Evolutionary conservation across 1,140 invertebrate species (phyloP).

Genomic region (Eriosoma lanigerum): DNA sequence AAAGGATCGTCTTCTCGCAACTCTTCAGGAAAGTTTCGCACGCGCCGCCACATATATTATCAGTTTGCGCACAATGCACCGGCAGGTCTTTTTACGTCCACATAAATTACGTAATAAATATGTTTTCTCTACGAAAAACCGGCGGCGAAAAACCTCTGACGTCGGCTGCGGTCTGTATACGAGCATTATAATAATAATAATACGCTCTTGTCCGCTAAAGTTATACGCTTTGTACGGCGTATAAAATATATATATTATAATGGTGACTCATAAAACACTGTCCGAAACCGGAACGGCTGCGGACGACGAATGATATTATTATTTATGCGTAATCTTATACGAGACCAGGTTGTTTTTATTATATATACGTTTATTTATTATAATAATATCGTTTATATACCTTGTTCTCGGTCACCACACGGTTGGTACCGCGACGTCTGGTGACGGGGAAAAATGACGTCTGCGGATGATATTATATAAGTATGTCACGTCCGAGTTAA

Average conservation of each 20-base stretch:
- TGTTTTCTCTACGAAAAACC: slow-evolving; percentile 28
- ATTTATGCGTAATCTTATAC: slow-evolving; percentile 9
- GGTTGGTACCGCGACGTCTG: background rate
- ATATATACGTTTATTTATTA: background rate
- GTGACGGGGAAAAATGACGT: background rate
- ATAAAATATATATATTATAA: background rate
- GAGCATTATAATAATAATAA: too few relatives aligned
- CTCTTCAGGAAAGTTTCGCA: slow-evolving; percentile 32
- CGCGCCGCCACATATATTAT: slow-evolving; percentile 29
- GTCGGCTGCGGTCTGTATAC: background rate
- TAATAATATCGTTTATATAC: too few relatives aligned
- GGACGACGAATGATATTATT: background rate
- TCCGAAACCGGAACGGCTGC: slow-evolving; percentile 17
- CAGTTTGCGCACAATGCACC: slow-evolving; percentile 30
- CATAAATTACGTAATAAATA: slow-evolving; percentile 49
- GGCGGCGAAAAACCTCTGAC: background rate
- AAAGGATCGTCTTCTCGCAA: background rate
- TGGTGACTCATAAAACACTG: slow-evolving; percentile 42
- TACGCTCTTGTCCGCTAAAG: background rate
- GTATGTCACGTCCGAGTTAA: too few relatives aligned
- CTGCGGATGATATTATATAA: background rate
- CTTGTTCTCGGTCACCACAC: too few relatives aligned
- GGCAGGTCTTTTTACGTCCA: slow-evolving; percentile 31
- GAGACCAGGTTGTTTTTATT: background rate
- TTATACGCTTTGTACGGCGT: background rate